Percentiles rank a stretch among this genome's conserved stretches.
Conservation (phyloP, 2,113 vertebrate species). For the Aplodontia rufa region DNA sequence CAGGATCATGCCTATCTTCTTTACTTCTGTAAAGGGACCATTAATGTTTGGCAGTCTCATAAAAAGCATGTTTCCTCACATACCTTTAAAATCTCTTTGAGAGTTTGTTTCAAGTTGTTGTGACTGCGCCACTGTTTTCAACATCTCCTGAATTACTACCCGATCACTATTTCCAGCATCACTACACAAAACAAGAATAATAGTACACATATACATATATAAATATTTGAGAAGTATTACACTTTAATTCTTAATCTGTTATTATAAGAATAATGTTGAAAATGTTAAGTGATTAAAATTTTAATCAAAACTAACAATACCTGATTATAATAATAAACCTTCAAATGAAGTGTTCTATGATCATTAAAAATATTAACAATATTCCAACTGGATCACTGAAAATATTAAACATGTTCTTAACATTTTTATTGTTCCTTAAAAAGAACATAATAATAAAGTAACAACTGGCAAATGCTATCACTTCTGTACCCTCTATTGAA, state of each 20-base stretch:
- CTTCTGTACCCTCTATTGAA: not conserved
- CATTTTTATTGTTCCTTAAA: constrained; percentile 4
- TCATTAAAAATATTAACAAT: constrained; percentile 15
- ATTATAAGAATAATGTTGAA: too few species aligned
- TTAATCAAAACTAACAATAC: too few species aligned
- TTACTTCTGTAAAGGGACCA: not conserved
- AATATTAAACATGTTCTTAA: not conserved
- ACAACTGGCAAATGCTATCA: not conserved
- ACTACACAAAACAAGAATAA: constrained; percentile 78
- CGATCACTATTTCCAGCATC: constrained; percentile 96
- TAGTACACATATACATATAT: not conserved
- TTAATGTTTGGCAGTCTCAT: not conserved
- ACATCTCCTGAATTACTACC: constrained; percentile 96
- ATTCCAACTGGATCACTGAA: not conserved
- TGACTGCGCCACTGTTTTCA: constrained; percentile 98
- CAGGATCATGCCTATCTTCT: not conserved
- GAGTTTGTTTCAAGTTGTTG: constrained; percentile 97
- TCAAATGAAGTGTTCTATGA: too few species aligned
- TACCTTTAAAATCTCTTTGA: constrained; percentile 98
- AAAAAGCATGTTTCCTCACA: constrained; percentile 23
- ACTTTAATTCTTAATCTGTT: too few species aligned
- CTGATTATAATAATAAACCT: too few species aligned
- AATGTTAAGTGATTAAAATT: too few species aligned
- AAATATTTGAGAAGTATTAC: not conserved
- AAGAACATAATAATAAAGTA: not conserved